Evolutionary conservation across 2,797 vertebrate genomes (phyloP).

Genomic region (Eulemur rubriventer): DNA sequence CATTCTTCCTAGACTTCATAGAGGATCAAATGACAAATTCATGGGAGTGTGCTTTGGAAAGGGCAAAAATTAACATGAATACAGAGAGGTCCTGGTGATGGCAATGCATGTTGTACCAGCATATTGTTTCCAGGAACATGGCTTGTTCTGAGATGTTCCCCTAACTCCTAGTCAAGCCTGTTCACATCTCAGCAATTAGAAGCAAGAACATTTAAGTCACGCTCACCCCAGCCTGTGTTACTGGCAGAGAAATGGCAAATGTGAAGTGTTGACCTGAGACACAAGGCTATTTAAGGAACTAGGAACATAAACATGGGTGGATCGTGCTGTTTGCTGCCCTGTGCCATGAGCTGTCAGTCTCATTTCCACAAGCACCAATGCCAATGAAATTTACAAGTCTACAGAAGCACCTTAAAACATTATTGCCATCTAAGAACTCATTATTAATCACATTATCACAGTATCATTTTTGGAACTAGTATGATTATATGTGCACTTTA

Average conservation of each 20-base stretch:
- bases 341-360: neutral
- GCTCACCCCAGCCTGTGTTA: neutral
- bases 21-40: neutral
- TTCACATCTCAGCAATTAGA: neutral
- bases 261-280: neutral
- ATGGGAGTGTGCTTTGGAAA: neutral
- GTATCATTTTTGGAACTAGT: neutral
- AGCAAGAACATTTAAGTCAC: neutral
- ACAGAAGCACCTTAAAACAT: neutral
- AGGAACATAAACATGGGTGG: neutral
- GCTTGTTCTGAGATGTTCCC: neutral
- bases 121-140: neutral
- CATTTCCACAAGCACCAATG: neutral
- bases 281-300: neutral
- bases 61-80: accelerated
- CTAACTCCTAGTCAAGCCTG: neutral
- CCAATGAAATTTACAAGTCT: conserved; percentile 6
- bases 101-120: accelerated
- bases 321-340: neutral
- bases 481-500: conserved; percentile 21
- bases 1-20: neutral
- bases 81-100: neutral
- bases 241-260: neutral
- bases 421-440: neutral
- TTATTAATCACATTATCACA: conserved; percentile 57